Conservation (phyloP, 2,113 vertebrate genomes). For the Nymphicus hollandicus region DNA sequence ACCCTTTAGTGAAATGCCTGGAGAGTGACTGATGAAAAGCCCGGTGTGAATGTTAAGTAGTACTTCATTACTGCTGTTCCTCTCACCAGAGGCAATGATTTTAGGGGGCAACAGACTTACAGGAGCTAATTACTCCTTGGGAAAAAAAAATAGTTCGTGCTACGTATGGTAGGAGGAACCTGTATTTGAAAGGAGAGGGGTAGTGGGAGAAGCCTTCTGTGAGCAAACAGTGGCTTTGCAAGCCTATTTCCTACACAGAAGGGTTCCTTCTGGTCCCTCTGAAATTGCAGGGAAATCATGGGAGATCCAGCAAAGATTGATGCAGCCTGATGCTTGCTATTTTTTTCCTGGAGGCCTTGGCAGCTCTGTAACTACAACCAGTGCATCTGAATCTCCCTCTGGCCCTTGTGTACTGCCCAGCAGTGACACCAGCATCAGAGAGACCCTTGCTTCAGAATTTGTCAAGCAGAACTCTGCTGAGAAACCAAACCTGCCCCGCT, state of each 20-base stretch:
- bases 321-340: neutral
- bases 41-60: neutral
- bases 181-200: neutral
- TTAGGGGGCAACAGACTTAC: neutral
- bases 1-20: neutral
- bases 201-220: neutral
- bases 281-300: neutral
- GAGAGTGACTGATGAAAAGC: neutral
- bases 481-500: neutral
- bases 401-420: neutral
- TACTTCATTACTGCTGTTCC: neutral
- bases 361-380: constrained; percentile 49
- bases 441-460: constrained; percentile 25
- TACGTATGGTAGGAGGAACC: neutral
- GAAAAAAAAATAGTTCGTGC: neutral
- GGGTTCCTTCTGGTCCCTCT: constrained; percentile 7
- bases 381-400: constrained; percentile 12
- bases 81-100: neutral
- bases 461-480: constrained; percentile 46
- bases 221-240: neutral
- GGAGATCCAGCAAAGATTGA: constrained; percentile 33
- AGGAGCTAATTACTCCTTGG: neutral
- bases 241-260: neutral
- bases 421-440: constrained; percentile 6
- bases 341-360: constrained; percentile 28